Evolutionary conservation across 2,113 vertebrate species (phyloP).

Genomic region (Paratilapia polleni): DNA sequence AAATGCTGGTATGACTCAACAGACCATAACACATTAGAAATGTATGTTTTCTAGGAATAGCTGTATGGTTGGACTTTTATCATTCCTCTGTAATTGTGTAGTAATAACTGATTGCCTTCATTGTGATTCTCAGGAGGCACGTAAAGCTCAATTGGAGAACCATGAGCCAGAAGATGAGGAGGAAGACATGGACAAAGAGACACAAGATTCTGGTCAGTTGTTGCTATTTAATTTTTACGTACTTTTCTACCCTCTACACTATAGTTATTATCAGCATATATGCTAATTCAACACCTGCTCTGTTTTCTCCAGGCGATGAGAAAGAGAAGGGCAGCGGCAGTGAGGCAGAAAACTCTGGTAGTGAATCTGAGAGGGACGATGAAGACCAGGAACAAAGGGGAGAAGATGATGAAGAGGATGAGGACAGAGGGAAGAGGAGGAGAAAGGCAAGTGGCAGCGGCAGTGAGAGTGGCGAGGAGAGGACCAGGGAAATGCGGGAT

Average conservation of each 20-base stretch:
- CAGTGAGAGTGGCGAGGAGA: slow-evolving; percentile 83
- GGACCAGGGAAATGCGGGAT: slow-evolving; percentile 84
- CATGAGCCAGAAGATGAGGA: slow-evolving; percentile 95
- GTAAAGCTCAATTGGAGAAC: slow-evolving; percentile 94
- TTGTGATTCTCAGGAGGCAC: slow-evolving; percentile 83
- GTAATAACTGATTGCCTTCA: background rate
- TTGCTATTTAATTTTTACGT: background rate
- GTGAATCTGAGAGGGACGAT: slow-evolving; percentile 82
- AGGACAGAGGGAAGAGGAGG: slow-evolving; percentile 49
- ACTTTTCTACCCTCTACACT: background rate
- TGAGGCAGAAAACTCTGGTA: slow-evolving; percentile 82
- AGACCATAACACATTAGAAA: background rate
- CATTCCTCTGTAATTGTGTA: background rate
- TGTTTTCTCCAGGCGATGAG: slow-evolving; percentile 82
- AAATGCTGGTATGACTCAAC: background rate
- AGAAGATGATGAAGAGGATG: slow-evolving; percentile 70
- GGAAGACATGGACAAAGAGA: slow-evolving; percentile 87
- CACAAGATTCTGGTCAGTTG: slow-evolving; percentile 85
- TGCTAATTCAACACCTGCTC: background rate
- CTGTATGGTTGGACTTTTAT: background rate
- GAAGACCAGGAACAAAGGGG: slow-evolving; percentile 62
- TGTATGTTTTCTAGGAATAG: background rate
- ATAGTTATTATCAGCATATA: background rate
- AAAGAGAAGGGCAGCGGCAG: slow-evolving; percentile 89
- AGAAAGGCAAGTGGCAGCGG: slow-evolving; percentile 83